phyloP scores from a whole-genome alignment of 1,140 invertebrate species.

The Halyomorpha halys region DNA sequence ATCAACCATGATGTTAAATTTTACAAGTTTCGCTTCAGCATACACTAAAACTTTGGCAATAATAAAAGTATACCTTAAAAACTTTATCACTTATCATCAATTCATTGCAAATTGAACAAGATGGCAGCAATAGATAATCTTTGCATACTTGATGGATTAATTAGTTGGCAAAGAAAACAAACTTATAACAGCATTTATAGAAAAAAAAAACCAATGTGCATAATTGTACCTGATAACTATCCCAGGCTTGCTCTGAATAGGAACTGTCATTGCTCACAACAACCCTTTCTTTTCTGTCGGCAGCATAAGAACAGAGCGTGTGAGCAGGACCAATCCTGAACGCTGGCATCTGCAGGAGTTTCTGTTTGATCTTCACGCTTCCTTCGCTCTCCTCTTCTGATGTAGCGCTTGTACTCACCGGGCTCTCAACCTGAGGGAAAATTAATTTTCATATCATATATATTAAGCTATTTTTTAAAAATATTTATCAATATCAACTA shows the following conservation, averaged over 20 bases:
- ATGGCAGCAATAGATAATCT: too few species aligned
- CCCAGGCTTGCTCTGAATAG: slow-evolving; percentile 70
- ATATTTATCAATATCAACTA: too few species aligned
- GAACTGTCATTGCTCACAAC: slow-evolving; percentile 52
- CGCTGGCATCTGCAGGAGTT: slow-evolving; percentile 31
- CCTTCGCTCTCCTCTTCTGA: slow-evolving; percentile 25
- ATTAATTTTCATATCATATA: not conserved
- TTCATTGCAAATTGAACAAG: too few species aligned
- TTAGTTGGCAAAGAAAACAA: too few species aligned
- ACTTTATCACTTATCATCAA: too few species aligned
- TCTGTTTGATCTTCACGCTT: slow-evolving; percentile 24
- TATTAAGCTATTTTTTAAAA: too few species aligned
- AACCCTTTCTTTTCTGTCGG: slow-evolving; percentile 33
- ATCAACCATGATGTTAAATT: too few species aligned
- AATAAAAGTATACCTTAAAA: too few species aligned
- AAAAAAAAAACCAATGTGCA: not conserved
- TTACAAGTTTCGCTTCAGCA: too few species aligned
- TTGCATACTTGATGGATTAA: too few species aligned
- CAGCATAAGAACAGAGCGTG: slow-evolving; percentile 21
- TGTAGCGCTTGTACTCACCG: slow-evolving; percentile 3
- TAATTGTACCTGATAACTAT: slow-evolving; percentile 49
- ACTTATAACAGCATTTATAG: not conserved
- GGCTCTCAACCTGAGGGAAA: slow-evolving; percentile 22
- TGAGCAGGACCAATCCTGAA: slow-evolving; percentile 46
- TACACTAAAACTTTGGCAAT: too few species aligned